These are phyloP conservation scores for Hirudo medicinalis DNA, from an alignment of 1,140 invertebrate species.

Conservation along the genomic window DNA sequence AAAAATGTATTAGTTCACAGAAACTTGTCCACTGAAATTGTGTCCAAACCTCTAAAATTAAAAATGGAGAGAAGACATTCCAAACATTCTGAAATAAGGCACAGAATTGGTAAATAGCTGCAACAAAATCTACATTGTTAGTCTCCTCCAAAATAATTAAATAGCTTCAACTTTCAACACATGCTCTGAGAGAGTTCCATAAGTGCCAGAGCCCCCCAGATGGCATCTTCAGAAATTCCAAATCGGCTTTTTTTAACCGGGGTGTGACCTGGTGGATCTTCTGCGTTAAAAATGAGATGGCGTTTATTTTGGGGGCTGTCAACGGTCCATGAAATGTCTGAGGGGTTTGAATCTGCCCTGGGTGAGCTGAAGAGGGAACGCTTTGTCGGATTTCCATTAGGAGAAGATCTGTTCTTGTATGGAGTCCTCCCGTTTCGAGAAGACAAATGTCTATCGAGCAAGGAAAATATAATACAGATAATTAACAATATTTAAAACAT, in stretches of 20 bases:
- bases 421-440: conserved; percentile 1
- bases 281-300: neutral
- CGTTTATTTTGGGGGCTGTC: conserved; percentile 8
- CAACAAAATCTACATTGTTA: too few species aligned
- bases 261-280: conserved; percentile 7
- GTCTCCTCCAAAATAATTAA: too few species aligned
- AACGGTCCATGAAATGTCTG: conserved; percentile 30
- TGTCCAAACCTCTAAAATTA: too few species aligned
- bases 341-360: neutral
- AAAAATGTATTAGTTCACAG: too few species aligned
- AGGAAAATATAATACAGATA: neutral
- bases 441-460: neutral
- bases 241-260: conserved; percentile 8
- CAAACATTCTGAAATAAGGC: too few species aligned
- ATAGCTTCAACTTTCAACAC: neutral
- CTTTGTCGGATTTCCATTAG: conserved; percentile 40
- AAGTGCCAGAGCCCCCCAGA: conserved; percentile 53
- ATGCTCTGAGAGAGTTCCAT: conserved; percentile 47
- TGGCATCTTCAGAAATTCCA: conserved; percentile 45
- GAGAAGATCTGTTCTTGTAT: conserved; percentile 22
- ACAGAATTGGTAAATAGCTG: too few species aligned
- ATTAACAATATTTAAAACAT: conserved; percentile 14
- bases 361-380: conserved; percentile 41
- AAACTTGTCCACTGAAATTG: too few species aligned
- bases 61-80: too few species aligned